Evolutionary conservation across 2,888 invertebrate species (phyloP).

Genomic region (Netelia inedita): DNA sequence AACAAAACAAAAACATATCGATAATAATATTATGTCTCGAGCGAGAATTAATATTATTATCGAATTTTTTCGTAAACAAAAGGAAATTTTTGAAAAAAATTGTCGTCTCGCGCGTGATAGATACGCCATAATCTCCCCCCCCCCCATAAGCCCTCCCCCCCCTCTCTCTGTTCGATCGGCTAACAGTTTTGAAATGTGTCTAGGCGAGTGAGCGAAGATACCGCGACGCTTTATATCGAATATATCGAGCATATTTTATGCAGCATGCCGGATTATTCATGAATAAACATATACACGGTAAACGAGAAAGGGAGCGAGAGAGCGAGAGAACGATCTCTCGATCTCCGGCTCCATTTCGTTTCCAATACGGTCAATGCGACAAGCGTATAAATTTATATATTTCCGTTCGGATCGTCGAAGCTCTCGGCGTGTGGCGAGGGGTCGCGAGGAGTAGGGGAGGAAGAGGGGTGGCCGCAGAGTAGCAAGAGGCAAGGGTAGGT

Average conservation of each 20-base stretch:
- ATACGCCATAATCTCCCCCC: too few species aligned
- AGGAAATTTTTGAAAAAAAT: too few species aligned
- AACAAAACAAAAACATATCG: too few species aligned
- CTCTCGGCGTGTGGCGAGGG: not conserved
- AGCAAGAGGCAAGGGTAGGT: not conserved
- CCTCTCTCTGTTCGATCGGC: too few species aligned
- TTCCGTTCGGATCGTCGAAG: constrained; percentile 38
- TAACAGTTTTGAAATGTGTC: too few species aligned
- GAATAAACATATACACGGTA: constrained; percentile 57
- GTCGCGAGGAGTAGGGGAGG: not conserved
- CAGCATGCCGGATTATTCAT: constrained; percentile 61
- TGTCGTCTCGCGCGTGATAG: not conserved
- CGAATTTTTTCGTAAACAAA: too few species aligned
- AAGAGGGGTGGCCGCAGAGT: not conserved
- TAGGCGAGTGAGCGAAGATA: not conserved
- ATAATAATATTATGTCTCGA: too few species aligned
- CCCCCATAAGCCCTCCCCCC: too few species aligned
- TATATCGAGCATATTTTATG: constrained; percentile 48
- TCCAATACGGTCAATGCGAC: constrained; percentile 50
- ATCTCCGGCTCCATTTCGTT: constrained; percentile 23
- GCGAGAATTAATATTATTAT: too few species aligned
- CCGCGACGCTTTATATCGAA: not conserved
- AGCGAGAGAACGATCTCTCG: not conserved
- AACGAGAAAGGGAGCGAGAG: not conserved
- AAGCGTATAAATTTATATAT: constrained; percentile 55